Percentiles rank a stretch among this genome's conserved stretches.
phyloP scores from a whole-genome alignment of 2,113 vertebrate genomes.

The Centropristis striata region DNA sequence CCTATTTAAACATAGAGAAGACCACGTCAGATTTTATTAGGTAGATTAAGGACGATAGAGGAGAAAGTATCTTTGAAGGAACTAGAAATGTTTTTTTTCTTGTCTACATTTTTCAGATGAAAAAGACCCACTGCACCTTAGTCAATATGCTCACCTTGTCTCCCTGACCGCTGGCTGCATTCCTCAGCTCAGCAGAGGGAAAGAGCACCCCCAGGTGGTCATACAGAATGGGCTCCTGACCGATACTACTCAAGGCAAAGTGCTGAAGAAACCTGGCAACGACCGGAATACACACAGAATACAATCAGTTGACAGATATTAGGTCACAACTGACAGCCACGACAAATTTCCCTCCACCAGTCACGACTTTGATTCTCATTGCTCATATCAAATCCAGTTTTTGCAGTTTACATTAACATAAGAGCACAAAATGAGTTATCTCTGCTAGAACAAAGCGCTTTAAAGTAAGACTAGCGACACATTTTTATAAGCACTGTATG shows the following conservation, averaged over 20 bases:
- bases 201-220: conserved; percentile 90
- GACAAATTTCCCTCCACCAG: not conserved
- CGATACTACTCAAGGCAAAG: conserved; percentile 90
- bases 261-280: conserved; percentile 91
- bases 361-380: not conserved
- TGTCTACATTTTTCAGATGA: not conserved
- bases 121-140: not conserved
- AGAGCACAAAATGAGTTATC: not conserved
- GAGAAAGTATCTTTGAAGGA: not conserved
- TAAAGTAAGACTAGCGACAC: not conserved
- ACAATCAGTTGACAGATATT: not conserved
- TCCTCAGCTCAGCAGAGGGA: conserved; percentile 80
- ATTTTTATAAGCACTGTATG: not conserved
- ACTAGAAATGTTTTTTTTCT: not conserved
- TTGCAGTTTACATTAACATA: not conserved
- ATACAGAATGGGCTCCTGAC: conserved; percentile 88
- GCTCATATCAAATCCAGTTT: not conserved
- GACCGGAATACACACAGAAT: conserved; percentile 38
- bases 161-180: conserved; percentile 66
- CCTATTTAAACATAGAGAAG: conserved; percentile 76
- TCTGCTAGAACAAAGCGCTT: not conserved
- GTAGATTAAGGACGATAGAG: not conserved
- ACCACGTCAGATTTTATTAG: not conserved
- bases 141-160: conserved; percentile 87
- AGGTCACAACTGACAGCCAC: not conserved